Base-by-base conservation (phyloP, 1,140 invertebrate species). In the Aphis gossypii region DNA sequence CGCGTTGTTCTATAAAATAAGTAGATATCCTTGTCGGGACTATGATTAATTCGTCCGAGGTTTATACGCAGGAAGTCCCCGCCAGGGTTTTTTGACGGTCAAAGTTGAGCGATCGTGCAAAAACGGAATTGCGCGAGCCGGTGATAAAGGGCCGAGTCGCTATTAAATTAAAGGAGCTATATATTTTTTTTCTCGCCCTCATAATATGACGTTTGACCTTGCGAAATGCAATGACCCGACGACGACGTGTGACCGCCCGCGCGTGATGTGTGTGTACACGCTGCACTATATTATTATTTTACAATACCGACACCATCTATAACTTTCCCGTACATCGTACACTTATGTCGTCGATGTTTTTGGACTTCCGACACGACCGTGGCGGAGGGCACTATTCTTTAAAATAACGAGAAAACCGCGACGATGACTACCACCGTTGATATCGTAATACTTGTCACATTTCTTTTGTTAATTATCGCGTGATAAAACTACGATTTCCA, bases 41-140 rank as follows among this genome's bases (percentile, higher is more conserved):
- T 84, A 86, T 93, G 92, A 93, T 93, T 93, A 93, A 93, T 93
- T 54, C 82, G 92, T 51, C n/a, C 90, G 41, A 48, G 41, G 56
- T 92, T 51, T 35, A 23, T 89, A 89, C 87, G 87, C 35, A 84
- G 44, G 44, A 48, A 46, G 86, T 30, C 30, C 30, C 41, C 5
- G 41, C 14, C 30, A 20, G 30, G 35, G 51, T 54, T 90, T 91
- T 92, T 83, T 48, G 91, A 83, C 44, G 91, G 60, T 82, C 30
- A 83, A 83, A 46, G 92, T 84, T 93, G 92, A 86, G n/a, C 60
- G 92, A 93, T 56, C 82, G 92, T 14, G 68, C 46, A 86, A 92
- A 92, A 91, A 91, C 68, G 11, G 18, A 51, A 51, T 82, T 51
- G 9, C 25, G 44, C 11, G 46, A 92, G 9, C 11, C 30, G 68